Base-by-base conservation (phyloP, 2,113 vertebrate species). In the Entomyzon cyanotis region DNA sequence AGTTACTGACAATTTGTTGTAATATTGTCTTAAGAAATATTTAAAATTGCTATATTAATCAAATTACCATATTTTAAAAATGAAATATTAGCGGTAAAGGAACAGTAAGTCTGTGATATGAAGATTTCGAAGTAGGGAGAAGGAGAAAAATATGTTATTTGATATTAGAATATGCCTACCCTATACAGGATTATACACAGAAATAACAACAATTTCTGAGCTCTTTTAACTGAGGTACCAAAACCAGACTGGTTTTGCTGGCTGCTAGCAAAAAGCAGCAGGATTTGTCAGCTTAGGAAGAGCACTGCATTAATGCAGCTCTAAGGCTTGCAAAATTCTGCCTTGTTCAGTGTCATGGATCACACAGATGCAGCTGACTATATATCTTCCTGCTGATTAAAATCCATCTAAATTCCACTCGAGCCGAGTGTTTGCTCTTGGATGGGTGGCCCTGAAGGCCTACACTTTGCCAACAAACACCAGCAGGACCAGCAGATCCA, bases 61-160 rank as follows among this genome's bases (percentile, higher is more conserved):
- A 77, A 37, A 81, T 42, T 37, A 69, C 4, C 3, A 0, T 44
- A 63, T 39, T 62, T 0, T 27, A 49, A 83, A 67, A 76, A 63
- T 42, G 6, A 62, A 91, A 53, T 3, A 50, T 27, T 37, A 60
- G 2, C 35, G 78, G n/a, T 9, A 88, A 69, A 17, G 23, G 19
- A 93, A 90, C 22, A 74, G 11, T 31, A 80, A 76, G 28, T 62
- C 25, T 59, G 19, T 64, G 25, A 35, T 25, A 83, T 0, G 0
- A 80, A 35, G 7, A 82, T 2, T 0, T 0, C 20, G 50, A 87
- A n/a, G 17, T 5, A 69, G 65, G 8, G 8, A 65, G 6, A 64
- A 5, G 3, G 15, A 63, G 17, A 64, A 25, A 47, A 8, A 86
- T 42, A n/a, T 8, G 13, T 16, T 64, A 17, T 15, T 82, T 55